Evolutionary conservation across 2,888 invertebrate species (phyloP).

Genomic region (Desoria tigrina): DNA sequence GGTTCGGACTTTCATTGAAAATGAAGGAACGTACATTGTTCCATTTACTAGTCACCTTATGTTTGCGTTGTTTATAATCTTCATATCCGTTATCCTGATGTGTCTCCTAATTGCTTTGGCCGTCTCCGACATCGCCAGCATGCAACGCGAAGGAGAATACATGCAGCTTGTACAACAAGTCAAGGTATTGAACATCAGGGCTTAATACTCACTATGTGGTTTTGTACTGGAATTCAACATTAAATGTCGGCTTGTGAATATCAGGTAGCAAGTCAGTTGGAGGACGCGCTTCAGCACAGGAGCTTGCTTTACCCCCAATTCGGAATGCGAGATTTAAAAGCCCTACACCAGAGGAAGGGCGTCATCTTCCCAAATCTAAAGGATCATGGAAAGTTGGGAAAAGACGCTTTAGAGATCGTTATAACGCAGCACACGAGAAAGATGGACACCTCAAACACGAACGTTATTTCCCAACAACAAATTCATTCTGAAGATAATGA

Average conservation of each 20-base stretch:
- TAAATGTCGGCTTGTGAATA: background rate
- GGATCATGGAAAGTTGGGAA: slow-evolving; percentile 53
- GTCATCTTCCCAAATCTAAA: slow-evolving; percentile 54
- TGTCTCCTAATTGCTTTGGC: slow-evolving; percentile 52
- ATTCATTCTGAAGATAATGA: slow-evolving; percentile 29
- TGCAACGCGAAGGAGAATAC: slow-evolving; percentile 53
- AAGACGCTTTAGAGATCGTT: slow-evolving; percentile 54
- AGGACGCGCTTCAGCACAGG: slow-evolving; percentile 52
- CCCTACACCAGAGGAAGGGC: slow-evolving; percentile 52
- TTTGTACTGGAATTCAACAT: background rate
- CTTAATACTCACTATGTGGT: background rate
- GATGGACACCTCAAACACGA: slow-evolving; percentile 44
- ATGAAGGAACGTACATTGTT: slow-evolving; percentile 49
- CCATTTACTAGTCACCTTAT: slow-evolving; percentile 53
- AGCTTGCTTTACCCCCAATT: slow-evolving; percentile 53
- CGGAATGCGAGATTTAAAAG: slow-evolving; percentile 49
- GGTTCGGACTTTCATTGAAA: slow-evolving; percentile 53
- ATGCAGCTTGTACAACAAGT: slow-evolving; percentile 54
- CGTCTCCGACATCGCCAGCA: slow-evolving; percentile 52
- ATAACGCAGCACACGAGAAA: slow-evolving; percentile 48
- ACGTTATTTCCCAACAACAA: slow-evolving; percentile 44
- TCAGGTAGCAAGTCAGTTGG: slow-evolving; percentile 52
- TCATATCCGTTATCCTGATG: slow-evolving; percentile 53
- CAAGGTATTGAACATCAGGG: slow-evolving; percentile 48
- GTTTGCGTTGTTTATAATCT: slow-evolving; percentile 53